Percentiles rank a stretch among this genome's conserved stretches.
These are phyloP conservation scores for Datnioides undecimradiatus DNA, from an alignment of 2,113 vertebrate species.

Conservation along the genomic window DNA sequence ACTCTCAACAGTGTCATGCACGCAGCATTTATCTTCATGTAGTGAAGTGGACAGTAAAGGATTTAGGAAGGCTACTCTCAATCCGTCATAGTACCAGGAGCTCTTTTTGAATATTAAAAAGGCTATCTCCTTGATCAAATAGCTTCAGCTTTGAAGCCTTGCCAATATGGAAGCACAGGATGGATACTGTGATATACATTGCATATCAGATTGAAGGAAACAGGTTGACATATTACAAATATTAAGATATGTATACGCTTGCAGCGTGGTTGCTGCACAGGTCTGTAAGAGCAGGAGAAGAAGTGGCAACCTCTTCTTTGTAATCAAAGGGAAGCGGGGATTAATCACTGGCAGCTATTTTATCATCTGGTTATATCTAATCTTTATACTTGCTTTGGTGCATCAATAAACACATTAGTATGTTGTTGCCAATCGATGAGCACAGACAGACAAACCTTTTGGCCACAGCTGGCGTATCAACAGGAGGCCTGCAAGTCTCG, in stretches of 20 bases:
- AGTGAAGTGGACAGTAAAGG: slow-evolving; percentile 48
- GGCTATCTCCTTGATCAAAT: slow-evolving; percentile 65
- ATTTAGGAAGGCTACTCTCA: slow-evolving; percentile 58
- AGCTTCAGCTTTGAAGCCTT: slow-evolving; percentile 31
- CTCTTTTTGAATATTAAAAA: slow-evolving; percentile 74
- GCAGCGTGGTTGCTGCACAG: not conserved
- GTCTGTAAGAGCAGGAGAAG: not conserved
- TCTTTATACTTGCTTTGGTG: slow-evolving; percentile 35
- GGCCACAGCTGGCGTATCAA: slow-evolving; percentile 30
- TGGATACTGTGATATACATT: slow-evolving; percentile 31
- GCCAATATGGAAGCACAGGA: slow-evolving; percentile 39
- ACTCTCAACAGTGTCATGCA: slow-evolving; percentile 43
- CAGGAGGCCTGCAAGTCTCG: slow-evolving; percentile 17
- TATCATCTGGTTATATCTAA: slow-evolving; percentile 48
- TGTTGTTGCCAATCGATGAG: slow-evolving; percentile 59
- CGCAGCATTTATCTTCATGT: slow-evolving; percentile 56
- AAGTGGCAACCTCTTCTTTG: not conserved
- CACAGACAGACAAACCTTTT: slow-evolving; percentile 48
- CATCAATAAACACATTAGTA: slow-evolving; percentile 72
- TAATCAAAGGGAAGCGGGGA: not conserved
- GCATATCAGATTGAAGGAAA: slow-evolving; percentile 5
- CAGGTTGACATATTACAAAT: not conserved
- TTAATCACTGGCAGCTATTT: slow-evolving; percentile 33
- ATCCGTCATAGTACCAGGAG: slow-evolving; percentile 60
- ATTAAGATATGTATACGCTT: not conserved